Evolutionary conservation across 1,140 invertebrate genomes (phyloP).

Genomic region (Cardiocondyla obscurior): DNA sequence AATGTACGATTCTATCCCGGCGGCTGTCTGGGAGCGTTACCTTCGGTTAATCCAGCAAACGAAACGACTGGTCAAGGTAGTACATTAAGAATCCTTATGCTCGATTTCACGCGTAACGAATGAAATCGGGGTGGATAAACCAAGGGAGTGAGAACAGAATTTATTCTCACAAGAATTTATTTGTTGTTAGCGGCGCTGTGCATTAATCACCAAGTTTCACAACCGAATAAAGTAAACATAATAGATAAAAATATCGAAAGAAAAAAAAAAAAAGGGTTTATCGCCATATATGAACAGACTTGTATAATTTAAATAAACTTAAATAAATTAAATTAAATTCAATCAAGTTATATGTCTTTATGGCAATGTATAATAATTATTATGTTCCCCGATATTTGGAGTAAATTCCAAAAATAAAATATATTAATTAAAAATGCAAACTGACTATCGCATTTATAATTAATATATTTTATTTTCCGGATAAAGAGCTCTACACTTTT

Average conservation of each 20-base stretch:
- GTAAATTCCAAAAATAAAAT: no score
- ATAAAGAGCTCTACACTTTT: no score
- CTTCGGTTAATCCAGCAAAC: slow-evolving; percentile 53
- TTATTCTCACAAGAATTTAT: slow-evolving; percentile 46
- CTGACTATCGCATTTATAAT: no score
- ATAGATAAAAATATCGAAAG: slow-evolving; percentile 6
- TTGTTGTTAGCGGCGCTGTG: slow-evolving; percentile 29
- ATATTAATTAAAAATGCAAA: not conserved
- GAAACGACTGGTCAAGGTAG: slow-evolving; percentile 51
- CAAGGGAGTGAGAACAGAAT: slow-evolving; percentile 9
- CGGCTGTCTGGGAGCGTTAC: slow-evolving; percentile 34
- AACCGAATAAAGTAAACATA: slow-evolving; percentile 13
- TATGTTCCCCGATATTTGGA: no score
- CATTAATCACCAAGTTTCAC: slow-evolving; percentile 31
- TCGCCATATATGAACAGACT: not conserved
- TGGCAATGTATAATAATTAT: not conserved
- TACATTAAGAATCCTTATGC: slow-evolving; percentile 58
- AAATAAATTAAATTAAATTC: no score
- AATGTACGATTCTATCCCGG: slow-evolving; percentile 50
- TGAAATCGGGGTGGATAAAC: slow-evolving; percentile 38
- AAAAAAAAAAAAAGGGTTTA: not conserved
- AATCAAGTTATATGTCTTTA: not conserved
- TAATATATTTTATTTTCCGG: no score
- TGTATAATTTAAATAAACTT: no score
- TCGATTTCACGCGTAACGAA: slow-evolving; percentile 55